phyloP scores from a whole-genome alignment of 2,888 invertebrate genomes.

The Drepana falcataria region DNA sequence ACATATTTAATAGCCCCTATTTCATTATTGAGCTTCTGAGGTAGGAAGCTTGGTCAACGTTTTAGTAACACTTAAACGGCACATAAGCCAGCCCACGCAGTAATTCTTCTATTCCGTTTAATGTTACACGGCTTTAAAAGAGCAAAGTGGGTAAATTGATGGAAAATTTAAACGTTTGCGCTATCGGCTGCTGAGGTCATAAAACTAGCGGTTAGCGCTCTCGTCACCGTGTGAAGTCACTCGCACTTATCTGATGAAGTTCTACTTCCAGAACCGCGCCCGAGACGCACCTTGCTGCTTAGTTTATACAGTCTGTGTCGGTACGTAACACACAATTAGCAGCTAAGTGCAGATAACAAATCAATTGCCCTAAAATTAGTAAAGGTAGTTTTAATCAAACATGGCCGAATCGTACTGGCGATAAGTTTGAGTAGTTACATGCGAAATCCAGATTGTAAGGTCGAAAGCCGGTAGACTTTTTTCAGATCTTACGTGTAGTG shows the following conservation, averaged over 20 bases:
- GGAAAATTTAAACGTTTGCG: slow-evolving; percentile 16
- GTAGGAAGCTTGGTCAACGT: slow-evolving; percentile 39
- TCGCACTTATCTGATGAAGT: slow-evolving; percentile 43
- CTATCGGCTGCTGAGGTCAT: slow-evolving; percentile 21
- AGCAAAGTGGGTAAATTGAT: slow-evolving; percentile 3
- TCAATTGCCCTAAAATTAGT: neutral
- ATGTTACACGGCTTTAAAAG: slow-evolving; percentile 2
- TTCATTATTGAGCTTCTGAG: slow-evolving; percentile 64
- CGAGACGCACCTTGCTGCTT: slow-evolving; percentile 7
- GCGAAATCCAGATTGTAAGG: too few species aligned
- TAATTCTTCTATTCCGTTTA: slow-evolving; percentile 11
- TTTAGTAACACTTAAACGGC: slow-evolving; percentile 43
- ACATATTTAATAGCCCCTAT: slow-evolving; percentile 57
- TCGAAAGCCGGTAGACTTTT: too few species aligned
- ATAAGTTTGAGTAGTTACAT: too few species aligned
- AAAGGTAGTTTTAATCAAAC: too few species aligned
- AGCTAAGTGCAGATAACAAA: slow-evolving; percentile 7
- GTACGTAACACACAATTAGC: slow-evolving; percentile 8
- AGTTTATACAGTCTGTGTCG: slow-evolving; percentile 12
- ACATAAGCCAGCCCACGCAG: slow-evolving; percentile 19
- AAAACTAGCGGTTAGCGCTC: slow-evolving; percentile 24
- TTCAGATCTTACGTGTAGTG: too few species aligned
- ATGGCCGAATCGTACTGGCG: too few species aligned
- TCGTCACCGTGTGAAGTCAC: slow-evolving; percentile 40
- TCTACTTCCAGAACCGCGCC: slow-evolving; percentile 22